These are phyloP conservation scores for Scaptomyza polygonia DNA, from an alignment of 2,888 invertebrate species.

Conservation along the genomic window DNA sequence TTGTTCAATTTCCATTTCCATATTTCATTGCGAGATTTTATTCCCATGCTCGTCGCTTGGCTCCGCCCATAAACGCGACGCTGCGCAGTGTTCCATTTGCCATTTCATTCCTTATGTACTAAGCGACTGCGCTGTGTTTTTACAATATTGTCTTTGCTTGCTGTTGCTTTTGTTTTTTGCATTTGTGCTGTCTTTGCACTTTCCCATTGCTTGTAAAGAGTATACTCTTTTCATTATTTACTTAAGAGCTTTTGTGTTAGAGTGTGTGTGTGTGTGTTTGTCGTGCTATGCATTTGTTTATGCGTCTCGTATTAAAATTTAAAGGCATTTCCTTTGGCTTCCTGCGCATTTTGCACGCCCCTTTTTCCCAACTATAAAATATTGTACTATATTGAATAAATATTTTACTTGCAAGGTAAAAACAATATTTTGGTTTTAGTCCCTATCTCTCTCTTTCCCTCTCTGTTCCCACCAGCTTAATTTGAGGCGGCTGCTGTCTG, in stretches of 20 bases:
- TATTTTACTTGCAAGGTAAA: constrained; percentile 79
- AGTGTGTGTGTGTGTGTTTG: constrained; percentile 25
- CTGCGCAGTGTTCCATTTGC: constrained; percentile 57
- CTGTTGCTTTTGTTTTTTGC: constrained; percentile 39
- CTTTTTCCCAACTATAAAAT: constrained; percentile 33
- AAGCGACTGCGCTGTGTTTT: constrained; percentile 38
- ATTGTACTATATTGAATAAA: constrained; percentile 75
- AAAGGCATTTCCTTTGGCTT: constrained; percentile 67
- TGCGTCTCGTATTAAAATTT: constrained; percentile 80
- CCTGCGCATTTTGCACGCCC: constrained; percentile 3
- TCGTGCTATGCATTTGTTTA: constrained; percentile 71
- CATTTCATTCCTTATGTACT: constrained; percentile 67
- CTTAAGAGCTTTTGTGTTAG: constrained; percentile 67
- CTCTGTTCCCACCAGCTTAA: constrained; percentile 56
- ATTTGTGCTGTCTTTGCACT: constrained; percentile 44
- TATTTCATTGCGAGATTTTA: constrained; percentile 58
- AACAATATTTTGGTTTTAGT: constrained; percentile 77
- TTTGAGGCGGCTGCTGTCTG: constrained; percentile 37
- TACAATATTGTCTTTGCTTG: constrained; percentile 33
- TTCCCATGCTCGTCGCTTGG: constrained; percentile 46
- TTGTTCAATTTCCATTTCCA: constrained; percentile 64
- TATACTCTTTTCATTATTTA: constrained; percentile 67
- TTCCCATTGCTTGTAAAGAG: constrained; percentile 57
- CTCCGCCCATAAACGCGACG: constrained; percentile 66
- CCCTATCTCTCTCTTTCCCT: constrained; percentile 13